Percentiles rank a stretch among this genome's conserved stretches.
Evolutionary conservation across 2,888 invertebrate species (phyloP).

Genomic region (Macroteleia sp.): DNA sequence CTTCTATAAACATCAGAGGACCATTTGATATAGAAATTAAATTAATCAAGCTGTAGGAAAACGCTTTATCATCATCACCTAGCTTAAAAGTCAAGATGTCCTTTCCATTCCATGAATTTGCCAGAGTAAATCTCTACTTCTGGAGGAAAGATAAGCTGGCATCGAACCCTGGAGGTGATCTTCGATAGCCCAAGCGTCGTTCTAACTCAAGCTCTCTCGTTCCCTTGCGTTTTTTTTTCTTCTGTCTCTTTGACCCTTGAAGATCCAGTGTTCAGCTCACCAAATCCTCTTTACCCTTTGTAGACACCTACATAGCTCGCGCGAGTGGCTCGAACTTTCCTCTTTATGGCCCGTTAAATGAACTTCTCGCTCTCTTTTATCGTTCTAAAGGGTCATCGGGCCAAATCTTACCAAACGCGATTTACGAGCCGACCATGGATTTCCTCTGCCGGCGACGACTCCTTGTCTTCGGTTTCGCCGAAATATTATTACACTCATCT

Average conservation of each 20-base stretch:
- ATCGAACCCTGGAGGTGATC: slow-evolving; percentile 75
- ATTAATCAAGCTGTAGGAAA: slow-evolving; percentile 1
- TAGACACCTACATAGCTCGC: slow-evolving; percentile 56
- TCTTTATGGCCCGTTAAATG: slow-evolving; percentile 82
- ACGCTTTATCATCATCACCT: slow-evolving; percentile 18
- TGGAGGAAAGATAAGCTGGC: slow-evolving; percentile 75
- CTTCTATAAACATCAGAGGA: too few species aligned
- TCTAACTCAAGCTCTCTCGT: slow-evolving; percentile 64
- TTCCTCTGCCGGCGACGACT: slow-evolving; percentile 60
- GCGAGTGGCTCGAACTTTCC: slow-evolving; percentile 65
- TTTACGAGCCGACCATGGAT: slow-evolving; percentile 76
- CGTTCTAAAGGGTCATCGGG: slow-evolving; percentile 76
- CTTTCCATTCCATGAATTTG: slow-evolving; percentile 22
- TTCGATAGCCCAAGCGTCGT: slow-evolving; percentile 78
- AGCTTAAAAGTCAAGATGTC: slow-evolving; percentile 47
- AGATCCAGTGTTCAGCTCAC: slow-evolving; percentile 65
- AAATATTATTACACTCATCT: slow-evolving; percentile 29
- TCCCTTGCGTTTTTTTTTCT: slow-evolving; percentile 33
- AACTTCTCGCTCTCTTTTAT: slow-evolving; percentile 82
- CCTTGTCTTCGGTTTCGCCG: slow-evolving; percentile 46
- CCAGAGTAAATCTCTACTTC: slow-evolving; percentile 70
- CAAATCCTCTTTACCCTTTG: slow-evolving; percentile 72
- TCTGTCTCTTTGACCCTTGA: slow-evolving; percentile 52
- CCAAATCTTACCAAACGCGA: slow-evolving; percentile 72
- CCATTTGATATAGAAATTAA: slow-evolving; percentile 11